A percentile compares a stretch with the other conserved stretches of the same genome.
phyloP scores from a whole-genome alignment of 2,888 invertebrate genomes.

The Pterobdella sp. region DNA sequence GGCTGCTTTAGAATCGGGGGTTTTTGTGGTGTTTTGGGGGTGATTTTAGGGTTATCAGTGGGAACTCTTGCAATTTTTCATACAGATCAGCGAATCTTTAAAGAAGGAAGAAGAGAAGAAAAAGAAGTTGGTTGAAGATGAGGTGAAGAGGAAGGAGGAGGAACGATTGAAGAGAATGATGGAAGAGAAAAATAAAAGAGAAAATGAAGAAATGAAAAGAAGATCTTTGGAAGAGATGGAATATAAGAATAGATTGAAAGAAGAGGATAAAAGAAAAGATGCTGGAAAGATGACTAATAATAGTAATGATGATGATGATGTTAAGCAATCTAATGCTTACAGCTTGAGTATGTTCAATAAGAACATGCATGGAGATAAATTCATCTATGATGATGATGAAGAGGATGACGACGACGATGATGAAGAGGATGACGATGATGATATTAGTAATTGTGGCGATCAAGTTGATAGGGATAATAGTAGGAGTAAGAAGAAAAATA shows the following conservation, averaged over 20 bases:
- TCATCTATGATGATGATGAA: neutral
- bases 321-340: no score
- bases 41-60: neutral
- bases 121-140: conserved; percentile 1
- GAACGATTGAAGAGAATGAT: conserved; percentile 11
- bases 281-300: neutral
- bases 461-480: neutral
- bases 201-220: conserved; percentile 17
- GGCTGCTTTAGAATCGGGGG: no score
- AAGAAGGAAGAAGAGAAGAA: conserved; percentile 17
- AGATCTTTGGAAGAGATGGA: conserved; percentile 19
- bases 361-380: neutral
- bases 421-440: conserved; percentile 15
- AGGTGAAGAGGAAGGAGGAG: conserved; percentile 16
- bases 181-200: conserved; percentile 21
- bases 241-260: conserved; percentile 17
- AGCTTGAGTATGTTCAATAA: neutral
- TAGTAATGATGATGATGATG: neutral
- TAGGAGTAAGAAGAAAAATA: neutral
- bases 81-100: conserved; percentile 23
- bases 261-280: conserved; percentile 17
- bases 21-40: neutral
- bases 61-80: neutral
- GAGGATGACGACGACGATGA: conserved; percentile 12
- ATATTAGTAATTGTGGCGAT: neutral